Conservation (phyloP, 2,888 invertebrate species). For the Conus canariensis region DNA sequence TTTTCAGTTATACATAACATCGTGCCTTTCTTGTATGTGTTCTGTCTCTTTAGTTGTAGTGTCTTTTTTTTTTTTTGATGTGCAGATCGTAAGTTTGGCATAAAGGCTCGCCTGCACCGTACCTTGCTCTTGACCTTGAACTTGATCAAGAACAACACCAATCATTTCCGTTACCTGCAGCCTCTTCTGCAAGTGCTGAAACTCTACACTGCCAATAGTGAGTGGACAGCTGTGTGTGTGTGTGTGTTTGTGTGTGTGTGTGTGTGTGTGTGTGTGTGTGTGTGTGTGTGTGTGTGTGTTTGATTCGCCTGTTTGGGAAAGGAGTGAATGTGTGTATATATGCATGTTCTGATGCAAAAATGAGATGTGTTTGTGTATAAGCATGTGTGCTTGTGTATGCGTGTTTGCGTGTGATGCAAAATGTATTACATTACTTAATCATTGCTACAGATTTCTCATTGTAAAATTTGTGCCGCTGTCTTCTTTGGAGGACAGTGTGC, state of each 20-base stretch:
- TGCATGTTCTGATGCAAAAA: too few relatives aligned
- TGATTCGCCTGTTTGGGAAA: too few relatives aligned
- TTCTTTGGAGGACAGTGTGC: too few relatives aligned
- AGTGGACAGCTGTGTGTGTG: slow-evolving; percentile 51
- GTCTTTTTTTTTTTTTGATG: slow-evolving; percentile 13
- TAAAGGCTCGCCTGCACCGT: slow-evolving; percentile 83
- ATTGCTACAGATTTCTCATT: too few relatives aligned
- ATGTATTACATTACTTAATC: too few relatives aligned
- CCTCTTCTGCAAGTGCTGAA: slow-evolving; percentile 74
- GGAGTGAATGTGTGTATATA: too few relatives aligned
- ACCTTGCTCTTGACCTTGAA: slow-evolving; percentile 73
- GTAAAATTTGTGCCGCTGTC: too few relatives aligned
- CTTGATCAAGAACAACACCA: slow-evolving; percentile 70
- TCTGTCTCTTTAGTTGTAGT: too few relatives aligned
- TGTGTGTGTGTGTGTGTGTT: too few relatives aligned
- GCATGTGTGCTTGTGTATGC: background rate
- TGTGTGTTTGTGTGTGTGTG: background rate
- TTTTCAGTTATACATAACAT: too few relatives aligned
- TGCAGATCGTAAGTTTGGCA: slow-evolving; percentile 83
- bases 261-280: too few relatives aligned
- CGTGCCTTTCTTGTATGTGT: too few relatives aligned
- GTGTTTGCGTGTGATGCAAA: background rate
- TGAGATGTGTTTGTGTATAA: background rate
- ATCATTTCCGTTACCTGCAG: slow-evolving; percentile 68
- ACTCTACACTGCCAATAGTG: slow-evolving; percentile 76